These are phyloP conservation scores for Lagopus leucura DNA, from an alignment of 2,113 vertebrate genomes.

Conservation along the genomic window DNA sequence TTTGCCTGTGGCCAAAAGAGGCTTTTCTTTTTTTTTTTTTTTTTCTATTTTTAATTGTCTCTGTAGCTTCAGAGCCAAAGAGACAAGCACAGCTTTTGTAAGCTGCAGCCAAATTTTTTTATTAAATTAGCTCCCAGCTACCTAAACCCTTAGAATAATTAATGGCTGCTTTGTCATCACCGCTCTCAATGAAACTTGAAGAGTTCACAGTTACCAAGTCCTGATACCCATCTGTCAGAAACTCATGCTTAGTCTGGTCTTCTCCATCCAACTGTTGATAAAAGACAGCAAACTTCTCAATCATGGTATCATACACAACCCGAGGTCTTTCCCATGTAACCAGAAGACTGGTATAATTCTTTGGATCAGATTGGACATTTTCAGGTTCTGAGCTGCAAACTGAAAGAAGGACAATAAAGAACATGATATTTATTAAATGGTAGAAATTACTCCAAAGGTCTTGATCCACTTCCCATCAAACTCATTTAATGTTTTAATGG, in stretches of 20 bases:
- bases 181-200: slow-evolving; percentile 47
- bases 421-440: neutral
- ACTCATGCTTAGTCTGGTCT: slow-evolving; percentile 82
- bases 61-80: neutral
- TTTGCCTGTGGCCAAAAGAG: neutral
- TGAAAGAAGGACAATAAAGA: slow-evolving; percentile 60
- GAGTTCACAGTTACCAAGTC: slow-evolving; percentile 89
- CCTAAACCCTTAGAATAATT: neutral
- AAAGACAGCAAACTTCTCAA: slow-evolving; percentile 92
- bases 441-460: slow-evolving; percentile 29
- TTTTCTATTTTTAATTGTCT: neutral
- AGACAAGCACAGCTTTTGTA: neutral
- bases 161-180: neutral
- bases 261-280: slow-evolving; percentile 82
- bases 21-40: neutral
- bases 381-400: slow-evolving; percentile 98
- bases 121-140: neutral
- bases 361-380: slow-evolving; percentile 86
- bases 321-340: slow-evolving; percentile 95
- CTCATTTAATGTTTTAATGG: neutral
- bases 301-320: slow-evolving; percentile 90
- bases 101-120: neutral
- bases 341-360: slow-evolving; percentile 93
- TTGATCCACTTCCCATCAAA: neutral
- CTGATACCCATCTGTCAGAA: slow-evolving; percentile 97